Evolutionary conservation across 1,140 invertebrate genomes (phyloP), one percentile per base, ranked within the genome.

Genomic region (Battus philenor): DNA sequence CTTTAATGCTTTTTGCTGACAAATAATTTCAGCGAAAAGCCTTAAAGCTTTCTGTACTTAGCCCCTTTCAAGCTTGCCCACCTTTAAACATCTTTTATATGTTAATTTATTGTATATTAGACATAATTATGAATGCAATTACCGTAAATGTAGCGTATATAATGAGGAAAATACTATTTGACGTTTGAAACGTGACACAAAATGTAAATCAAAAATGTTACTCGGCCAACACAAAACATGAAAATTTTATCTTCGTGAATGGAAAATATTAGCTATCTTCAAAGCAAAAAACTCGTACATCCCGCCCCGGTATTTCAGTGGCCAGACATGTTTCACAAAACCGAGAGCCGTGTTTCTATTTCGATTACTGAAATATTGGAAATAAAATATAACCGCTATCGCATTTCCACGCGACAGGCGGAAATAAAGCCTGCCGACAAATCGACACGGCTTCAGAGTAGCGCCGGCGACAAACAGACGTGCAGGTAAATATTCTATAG

Each of bases 381-480:
- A 82, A 82, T 82, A 82, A 83, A 73, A 78, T 82, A 74, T 75
- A 76, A 69, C 63, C 61, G 61, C 62, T 83, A 80, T 80, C 72
- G 72, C 54, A 64, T 78, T 83, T 80, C 67, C 66, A 78, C 62
- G 65, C 71, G 75, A 74, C 78, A 69, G 69, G 61, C 72, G 77
- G 77, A 81, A 82, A 82, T 82, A 82, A 79, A 82, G 69, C 67
- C 58, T 65, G 69, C 65, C 69, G 63, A 74, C 75, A 73, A 71
- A 76, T 81, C 77, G 68, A 69, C 67, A 66, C 57, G 54, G 51
- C 46, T 33, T 32, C 38, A 29, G 48, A 50, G 44, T 58, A 44
- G 44, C 51, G 47, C 39, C 47, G 26, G 12, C 49, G 33, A 32
- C 36, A 48, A 44, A 48, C 20, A 44, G 39, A 39, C 36, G 31